Evolutionary conservation across 2,797 vertebrate genomes (phyloP).

Genomic region (Myripristis jacobus): DNA sequence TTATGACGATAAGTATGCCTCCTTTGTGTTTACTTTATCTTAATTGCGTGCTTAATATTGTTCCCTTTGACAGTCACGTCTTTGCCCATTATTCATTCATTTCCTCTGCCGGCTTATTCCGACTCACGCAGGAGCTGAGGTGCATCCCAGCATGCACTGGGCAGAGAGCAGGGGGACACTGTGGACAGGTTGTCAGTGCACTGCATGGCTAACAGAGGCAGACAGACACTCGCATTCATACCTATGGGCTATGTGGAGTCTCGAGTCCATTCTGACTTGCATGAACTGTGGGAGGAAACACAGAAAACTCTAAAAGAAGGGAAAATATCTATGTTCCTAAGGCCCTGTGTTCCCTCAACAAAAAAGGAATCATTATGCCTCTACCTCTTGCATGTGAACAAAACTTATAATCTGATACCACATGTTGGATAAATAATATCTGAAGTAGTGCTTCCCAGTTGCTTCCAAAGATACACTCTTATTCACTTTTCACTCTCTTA

Average conservation of each 20-base stretch:
- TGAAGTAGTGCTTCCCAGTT: too few relatives aligned
- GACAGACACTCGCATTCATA: conserved; percentile 23
- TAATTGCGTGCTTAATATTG: conserved; percentile 14
- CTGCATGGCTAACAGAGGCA: not conserved
- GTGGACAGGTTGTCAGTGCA: too few relatives aligned
- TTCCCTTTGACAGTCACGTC: not conserved
- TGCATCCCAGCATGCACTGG: conserved; percentile 10
- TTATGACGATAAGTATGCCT: not conserved
- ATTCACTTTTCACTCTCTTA: too few relatives aligned
- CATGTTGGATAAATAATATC: too few relatives aligned
- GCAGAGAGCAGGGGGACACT: not conserved
- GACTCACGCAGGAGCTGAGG: conserved; percentile 41
- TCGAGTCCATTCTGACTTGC: conserved; percentile 13
- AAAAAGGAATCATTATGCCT: too few relatives aligned
- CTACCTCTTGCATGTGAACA: too few relatives aligned
- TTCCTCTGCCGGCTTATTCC: not conserved
- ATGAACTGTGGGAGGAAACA: too few relatives aligned
- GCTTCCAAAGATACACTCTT: too few relatives aligned
- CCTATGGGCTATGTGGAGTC: not conserved
- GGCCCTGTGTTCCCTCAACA: too few relatives aligned
- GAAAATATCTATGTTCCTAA: too few relatives aligned
- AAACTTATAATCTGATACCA: too few relatives aligned
- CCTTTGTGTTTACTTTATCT: not conserved
- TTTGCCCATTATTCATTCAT: not conserved
- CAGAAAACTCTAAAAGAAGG: too few relatives aligned